These are phyloP conservation scores for Euproctis similis DNA, from an alignment of 2,888 invertebrate genomes.

Conservation along the genomic window DNA sequence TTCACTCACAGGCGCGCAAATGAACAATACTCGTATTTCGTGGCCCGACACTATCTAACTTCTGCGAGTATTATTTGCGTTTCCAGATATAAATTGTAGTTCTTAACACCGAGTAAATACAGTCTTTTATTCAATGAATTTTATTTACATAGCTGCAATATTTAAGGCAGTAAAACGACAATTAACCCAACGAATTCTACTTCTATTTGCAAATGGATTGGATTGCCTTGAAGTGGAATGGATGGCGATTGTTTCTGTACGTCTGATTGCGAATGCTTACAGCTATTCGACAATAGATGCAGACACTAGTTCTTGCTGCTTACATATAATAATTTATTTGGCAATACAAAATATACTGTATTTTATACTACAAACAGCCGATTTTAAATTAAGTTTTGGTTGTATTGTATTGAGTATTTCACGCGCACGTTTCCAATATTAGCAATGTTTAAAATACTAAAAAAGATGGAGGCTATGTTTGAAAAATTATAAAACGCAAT, in stretches of 20 bases:
- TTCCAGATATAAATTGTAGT: neutral
- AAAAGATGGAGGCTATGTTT: too few relatives aligned
- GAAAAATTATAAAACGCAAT: too few relatives aligned
- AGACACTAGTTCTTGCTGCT: slow-evolving; percentile 13
- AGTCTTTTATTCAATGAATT: slow-evolving; percentile 14
- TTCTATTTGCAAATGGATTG: slow-evolving; percentile 69
- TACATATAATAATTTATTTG: too few relatives aligned
- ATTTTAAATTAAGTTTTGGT: too few relatives aligned
- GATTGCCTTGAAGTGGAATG: slow-evolving; percentile 55
- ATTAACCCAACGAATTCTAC: slow-evolving; percentile 59
- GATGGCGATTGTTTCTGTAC: slow-evolving; percentile 43
- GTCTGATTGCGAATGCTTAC: slow-evolving; percentile 31
- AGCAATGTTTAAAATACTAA: too few relatives aligned
- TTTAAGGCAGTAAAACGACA: slow-evolving; percentile 37
- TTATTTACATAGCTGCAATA: slow-evolving; percentile 1
- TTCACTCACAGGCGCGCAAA: slow-evolving; percentile 49
- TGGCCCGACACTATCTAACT: slow-evolving; percentile 36
- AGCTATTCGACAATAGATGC: slow-evolving; percentile 32
- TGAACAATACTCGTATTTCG: slow-evolving; percentile 63
- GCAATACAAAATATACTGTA: too few relatives aligned
- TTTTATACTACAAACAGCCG: too few relatives aligned
- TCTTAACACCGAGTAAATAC: slow-evolving; percentile 7
- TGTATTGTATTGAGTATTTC: too few relatives aligned
- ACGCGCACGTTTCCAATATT: too few relatives aligned
- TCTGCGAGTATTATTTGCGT: slow-evolving; percentile 12